Evolutionary conservation across 2,797 vertebrate species (phyloP).

Genomic region (Acridotheres tristis): DNA sequence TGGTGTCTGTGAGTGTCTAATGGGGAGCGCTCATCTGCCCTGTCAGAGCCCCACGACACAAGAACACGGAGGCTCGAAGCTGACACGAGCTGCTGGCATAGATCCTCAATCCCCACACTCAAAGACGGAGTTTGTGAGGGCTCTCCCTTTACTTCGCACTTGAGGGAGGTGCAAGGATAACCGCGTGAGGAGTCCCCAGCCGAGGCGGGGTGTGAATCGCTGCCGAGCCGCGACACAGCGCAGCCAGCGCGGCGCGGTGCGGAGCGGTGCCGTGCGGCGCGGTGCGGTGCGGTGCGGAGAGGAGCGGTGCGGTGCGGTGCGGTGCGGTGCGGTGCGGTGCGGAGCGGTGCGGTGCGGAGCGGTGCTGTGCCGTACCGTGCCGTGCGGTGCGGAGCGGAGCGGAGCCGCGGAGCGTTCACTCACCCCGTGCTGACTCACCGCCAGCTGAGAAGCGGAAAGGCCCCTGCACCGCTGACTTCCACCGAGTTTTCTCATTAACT

Average conservation of each 20-base stretch:
- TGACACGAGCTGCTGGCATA: not conserved
- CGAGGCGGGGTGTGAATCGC: not conserved
- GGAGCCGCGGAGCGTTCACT: too few species aligned
- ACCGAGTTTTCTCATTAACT: not conserved
- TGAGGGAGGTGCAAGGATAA: not conserved
- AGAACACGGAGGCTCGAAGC: not conserved
- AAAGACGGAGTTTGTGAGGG: not conserved
- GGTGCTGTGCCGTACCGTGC: too few species aligned
- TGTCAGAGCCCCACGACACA: not conserved
- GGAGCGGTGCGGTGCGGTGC: not conserved
- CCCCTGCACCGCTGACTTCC: not conserved
- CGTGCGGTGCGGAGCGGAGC: not conserved
- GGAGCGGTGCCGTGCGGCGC: too few species aligned
- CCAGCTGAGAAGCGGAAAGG: not conserved
- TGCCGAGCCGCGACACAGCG: not conserved
- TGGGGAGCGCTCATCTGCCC: not conserved
- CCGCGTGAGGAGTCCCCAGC: not conserved
- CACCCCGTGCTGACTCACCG: not conserved
- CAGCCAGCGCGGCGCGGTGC: not conserved
- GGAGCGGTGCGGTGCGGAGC: not conserved
- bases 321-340: too few species aligned
- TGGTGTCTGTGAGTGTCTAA: not conserved
- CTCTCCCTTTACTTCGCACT: not conserved
- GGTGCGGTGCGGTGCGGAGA: too few species aligned
- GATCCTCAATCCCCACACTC: not conserved